Base-by-base conservation (phyloP, 1,140 invertebrate species). In the Eurosta solidaginis region DNA sequence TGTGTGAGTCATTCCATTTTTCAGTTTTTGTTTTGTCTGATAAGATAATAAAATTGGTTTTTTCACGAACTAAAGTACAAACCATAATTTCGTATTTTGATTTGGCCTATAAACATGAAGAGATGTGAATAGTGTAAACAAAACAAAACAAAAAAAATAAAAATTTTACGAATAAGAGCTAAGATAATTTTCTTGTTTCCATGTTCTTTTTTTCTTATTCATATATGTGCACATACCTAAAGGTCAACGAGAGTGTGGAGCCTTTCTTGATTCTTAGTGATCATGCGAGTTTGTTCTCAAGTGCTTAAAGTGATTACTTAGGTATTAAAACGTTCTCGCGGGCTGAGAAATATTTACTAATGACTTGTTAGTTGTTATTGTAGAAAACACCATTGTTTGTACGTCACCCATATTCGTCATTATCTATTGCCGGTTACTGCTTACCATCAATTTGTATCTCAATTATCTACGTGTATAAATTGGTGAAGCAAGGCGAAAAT, bases 1-100 rank as follows among this genome's bases (percentile, higher is more conserved):
- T n/a, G n/a, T n/a, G 17, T 68, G 59, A 68, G 12, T 68, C 59
- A 68, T 68, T 20, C n/a, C n/a, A n/a, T n/a, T n/a, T n/a, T n/a
- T n/a, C n/a, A n/a, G n/a, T n/a, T 29, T 68, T 68, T 1, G 59
- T 33, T n/a, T n/a, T 42, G 33, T 33, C n/a, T 68, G 59, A 68
- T 68, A 68, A 68, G 59, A 68, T 68, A 40, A 68, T 6, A 40
- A n/a, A n/a, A n/a, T n/a, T n/a, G 27, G n/a, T 68, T 1, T 1
- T 25, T 63, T 33, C 14, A 27, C 36, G 52, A 27, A 12, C 52
- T 59, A 25, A 33, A 59, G 52, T 59, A 14, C 14, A 33, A 47
- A 12, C 45, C n/a, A 47, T n/a, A 0, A 47, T 47, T 47, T 47
- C n/a, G 7, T 17, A 47, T 47, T 47, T 47, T 4, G 7, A 3